These are phyloP conservation scores for Tetragonisca angustula DNA, from an alignment of 2,888 invertebrate species.

Conservation along the genomic window DNA sequence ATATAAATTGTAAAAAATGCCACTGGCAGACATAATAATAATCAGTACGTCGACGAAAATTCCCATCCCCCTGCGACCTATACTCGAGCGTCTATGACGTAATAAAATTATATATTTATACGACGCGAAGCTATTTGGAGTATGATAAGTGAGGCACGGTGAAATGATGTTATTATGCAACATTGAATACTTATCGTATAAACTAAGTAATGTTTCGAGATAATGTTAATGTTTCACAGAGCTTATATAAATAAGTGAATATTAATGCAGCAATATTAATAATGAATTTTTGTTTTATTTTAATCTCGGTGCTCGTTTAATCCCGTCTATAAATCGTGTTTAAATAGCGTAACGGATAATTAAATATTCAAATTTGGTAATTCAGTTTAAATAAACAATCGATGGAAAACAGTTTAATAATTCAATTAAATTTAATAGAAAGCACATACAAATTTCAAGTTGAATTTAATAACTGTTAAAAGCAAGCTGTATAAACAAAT, in stretches of 20 bases:
- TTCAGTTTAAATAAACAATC: constrained; percentile 34
- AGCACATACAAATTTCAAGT: neutral
- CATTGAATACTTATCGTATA: constrained; percentile 35
- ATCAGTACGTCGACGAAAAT: constrained; percentile 60
- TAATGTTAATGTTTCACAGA: constrained; percentile 10
- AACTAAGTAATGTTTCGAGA: constrained; percentile 27
- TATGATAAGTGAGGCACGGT: constrained; percentile 55
- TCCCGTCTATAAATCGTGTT: neutral
- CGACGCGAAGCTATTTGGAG: constrained; percentile 57
- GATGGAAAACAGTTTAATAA: constrained; percentile 13
- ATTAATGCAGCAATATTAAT: neutral
- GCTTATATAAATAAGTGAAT: constrained; percentile 8
- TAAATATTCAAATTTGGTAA: constrained; percentile 24
- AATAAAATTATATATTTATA: constrained; percentile 67
- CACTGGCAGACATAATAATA: constrained; percentile 53
- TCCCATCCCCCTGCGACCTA: constrained; percentile 46
- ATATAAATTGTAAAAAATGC: constrained; percentile 50
- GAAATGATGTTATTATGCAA: constrained; percentile 53
- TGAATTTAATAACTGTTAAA: constrained; percentile 29
- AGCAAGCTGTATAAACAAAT: constrained; percentile 17
- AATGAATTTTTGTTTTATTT: constrained; percentile 3
- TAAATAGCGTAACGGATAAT: constrained; percentile 9
- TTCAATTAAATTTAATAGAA: constrained; percentile 30
- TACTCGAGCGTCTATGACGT: constrained; percentile 55
- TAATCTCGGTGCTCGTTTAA: neutral